Evolutionary conservation across 2,888 invertebrate species (phyloP), one percentile per base, ranked within the genome.

Genomic region (Eupithecia vulgata): DNA sequence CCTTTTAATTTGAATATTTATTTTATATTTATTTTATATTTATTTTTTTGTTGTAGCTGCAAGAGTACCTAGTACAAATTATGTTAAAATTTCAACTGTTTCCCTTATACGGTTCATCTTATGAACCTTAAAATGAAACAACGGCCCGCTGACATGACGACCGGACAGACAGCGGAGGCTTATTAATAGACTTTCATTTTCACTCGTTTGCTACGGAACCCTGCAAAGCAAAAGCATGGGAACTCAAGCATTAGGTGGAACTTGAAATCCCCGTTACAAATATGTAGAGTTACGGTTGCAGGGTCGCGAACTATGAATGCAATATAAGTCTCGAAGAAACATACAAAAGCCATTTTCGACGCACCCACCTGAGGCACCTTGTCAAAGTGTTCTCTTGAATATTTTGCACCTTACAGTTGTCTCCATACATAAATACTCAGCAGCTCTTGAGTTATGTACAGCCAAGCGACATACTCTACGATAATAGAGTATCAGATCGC

Each of bases 261-360:
- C 37, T 40, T 10, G n/a, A 10, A 40, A 37, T 65, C 25, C 25
- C 21, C 21, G 40, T 57, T 67, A 42, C 57, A 64, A 57, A 70
- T 62, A 52, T n/a, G 69, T 72, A 57, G 67, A 62, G 68, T 74
- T 78, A 75, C 76, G 79, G 78, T 79, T 73, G 73, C 79, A 77
- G 74, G 78, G 78, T 76, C 79, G 75, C 76, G 73, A 82, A 79
- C 81, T 82, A 78, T 81, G 82, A 80, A 80, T 81, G 82, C 80
- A 80, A 80, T 73, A 79, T 77, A 79, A 76, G 80, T 79, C 77
- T 73, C 81, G 76, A 80, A 78, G 80, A 83, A 82, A 90, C 90
- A 90, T 82, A 88, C 86, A 89, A 90, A 90, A 88, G 85, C 88
- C 89, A 90, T 91, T 90, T 89, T 84, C 87, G 85, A 84, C 86